Evolutionary conservation across 1,140 invertebrate species (phyloP), one percentile per base, ranked within the genome.

Genomic region (Zaprionus vittiger): DNA sequence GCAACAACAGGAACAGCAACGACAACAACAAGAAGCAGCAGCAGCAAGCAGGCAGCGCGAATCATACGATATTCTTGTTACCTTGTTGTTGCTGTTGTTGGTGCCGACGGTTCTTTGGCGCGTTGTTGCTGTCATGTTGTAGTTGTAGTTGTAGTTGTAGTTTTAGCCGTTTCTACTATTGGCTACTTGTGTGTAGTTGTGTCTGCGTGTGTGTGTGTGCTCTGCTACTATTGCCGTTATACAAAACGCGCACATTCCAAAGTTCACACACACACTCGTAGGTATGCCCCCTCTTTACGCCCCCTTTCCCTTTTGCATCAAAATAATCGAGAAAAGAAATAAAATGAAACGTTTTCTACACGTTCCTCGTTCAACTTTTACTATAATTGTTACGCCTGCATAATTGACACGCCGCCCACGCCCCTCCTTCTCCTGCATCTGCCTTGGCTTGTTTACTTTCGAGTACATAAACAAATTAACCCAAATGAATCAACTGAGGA

Each of bases 1-100:
- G n/a, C 17, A 68, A 47, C 15, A 56, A 22, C 12, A 60, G 37
- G 22, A 60, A 63, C 62, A 55, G 28, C 14, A 54, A 60, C 20
- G 37, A 15, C 11, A 28, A 37, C 24, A 57, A 64, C 11, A 22
- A 52, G 47, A 69, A 83, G 77, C 76, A 83, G 77, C 84, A 64
- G 80, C 77, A 83, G 78, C 83, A 47, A 47, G 7, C 41, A 47
- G 65, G 77, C 77, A 83, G 78, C 83, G 65, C 79, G 76, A 89
- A 89, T 89, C 84, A 66, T 89, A 89, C 71, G 84, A 89, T 89
- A 89, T 89, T 89, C 84, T 79, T 81, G 71, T 80, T 83, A 61
- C 66, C 59, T 73, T 81, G 70, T 89, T 83, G 64, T 70, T 55
- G 55, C 73, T 80, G n/a, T 44, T 65, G 34, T 60, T 44, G 67